Conservation (phyloP, 2,888 invertebrate species). For the Pollenia labialis region DNA sequence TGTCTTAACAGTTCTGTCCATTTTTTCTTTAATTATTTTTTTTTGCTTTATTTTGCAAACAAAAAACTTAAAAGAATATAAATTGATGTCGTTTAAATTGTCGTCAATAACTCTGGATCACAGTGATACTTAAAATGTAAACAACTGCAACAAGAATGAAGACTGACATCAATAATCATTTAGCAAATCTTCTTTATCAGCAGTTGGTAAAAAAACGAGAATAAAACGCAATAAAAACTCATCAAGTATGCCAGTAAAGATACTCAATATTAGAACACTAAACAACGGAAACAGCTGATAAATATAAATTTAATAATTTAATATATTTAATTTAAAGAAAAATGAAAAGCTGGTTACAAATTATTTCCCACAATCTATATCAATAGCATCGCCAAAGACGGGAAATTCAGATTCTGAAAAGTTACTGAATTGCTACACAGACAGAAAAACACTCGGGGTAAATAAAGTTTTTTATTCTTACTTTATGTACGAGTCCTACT, state of each 20-base stretch:
- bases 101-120: slow-evolving; percentile 58
- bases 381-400: too few species aligned
- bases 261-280: slow-evolving; percentile 38
- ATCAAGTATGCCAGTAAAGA: slow-evolving; percentile 51
- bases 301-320: too few species aligned
- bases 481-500: too few species aligned
- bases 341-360: too few species aligned
- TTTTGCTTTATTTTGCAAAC: background rate
- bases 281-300: slow-evolving; percentile 26
- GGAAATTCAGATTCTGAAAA: too few species aligned
- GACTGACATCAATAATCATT: slow-evolving; percentile 65
- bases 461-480: too few species aligned
- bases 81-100: slow-evolving; percentile 55
- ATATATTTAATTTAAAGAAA: background rate
- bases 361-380: too few species aligned
- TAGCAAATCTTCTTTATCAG: slow-evolving; percentile 47
- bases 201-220: too few species aligned
- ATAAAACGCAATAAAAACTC: background rate
- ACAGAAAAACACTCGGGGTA: too few species aligned
- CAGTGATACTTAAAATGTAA: slow-evolving; percentile 50
- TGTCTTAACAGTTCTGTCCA: background rate
- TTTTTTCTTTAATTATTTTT: too few species aligned
- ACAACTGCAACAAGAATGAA: slow-evolving; percentile 37
- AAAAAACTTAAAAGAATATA: background rate
- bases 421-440: too few species aligned